These are phyloP conservation scores for Agelas oroides DNA, from an alignment of 37 sponge, comb jelly and placozoan genomes.

Conservation along the genomic window DNA sequence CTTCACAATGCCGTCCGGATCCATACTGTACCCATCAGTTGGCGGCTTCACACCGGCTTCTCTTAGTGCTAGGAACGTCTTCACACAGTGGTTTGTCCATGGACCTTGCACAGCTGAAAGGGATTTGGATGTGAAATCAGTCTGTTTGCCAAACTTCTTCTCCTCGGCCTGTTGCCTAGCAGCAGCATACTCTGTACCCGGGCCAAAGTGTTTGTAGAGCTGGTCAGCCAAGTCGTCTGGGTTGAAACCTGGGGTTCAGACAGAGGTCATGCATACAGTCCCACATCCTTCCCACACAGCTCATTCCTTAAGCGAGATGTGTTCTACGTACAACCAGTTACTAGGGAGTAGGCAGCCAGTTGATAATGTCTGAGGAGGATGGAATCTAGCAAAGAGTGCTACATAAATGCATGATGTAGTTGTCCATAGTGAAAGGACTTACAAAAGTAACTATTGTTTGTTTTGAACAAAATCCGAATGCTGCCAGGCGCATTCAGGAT, in stretches of 20 bases:
- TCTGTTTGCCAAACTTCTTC: neutral
- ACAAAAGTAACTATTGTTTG: too few species aligned
- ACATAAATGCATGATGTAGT: too few species aligned
- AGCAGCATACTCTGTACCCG: constrained; percentile 44
- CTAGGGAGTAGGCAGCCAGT: too few species aligned
- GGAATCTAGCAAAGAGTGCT: too few species aligned
- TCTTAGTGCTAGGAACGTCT: constrained; percentile 28
- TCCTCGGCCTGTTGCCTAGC: constrained; percentile 9
- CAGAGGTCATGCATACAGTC: too few species aligned
- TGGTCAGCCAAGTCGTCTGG: constrained; percentile 2
- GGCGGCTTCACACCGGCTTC: constrained; percentile 20
- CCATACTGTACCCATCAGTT: constrained; percentile 32
- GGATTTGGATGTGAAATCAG: neutral
- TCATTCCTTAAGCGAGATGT: too few species aligned
- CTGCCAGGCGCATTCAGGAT: too few species aligned
- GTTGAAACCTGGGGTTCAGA: constrained; percentile 12
- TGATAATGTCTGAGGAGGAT: too few species aligned
- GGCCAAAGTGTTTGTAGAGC: constrained; percentile 45
- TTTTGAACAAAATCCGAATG: too few species aligned
- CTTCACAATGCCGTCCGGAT: constrained; percentile 50
- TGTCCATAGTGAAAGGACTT: too few species aligned
- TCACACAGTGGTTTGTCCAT: constrained; percentile 51
- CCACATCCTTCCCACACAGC: too few species aligned
- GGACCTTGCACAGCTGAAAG: constrained; percentile 36
- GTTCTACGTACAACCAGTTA: too few species aligned